Evolutionary conservation across 2,888 invertebrate genomes (phyloP).

Genomic region (Eupsilia transversa): DNA sequence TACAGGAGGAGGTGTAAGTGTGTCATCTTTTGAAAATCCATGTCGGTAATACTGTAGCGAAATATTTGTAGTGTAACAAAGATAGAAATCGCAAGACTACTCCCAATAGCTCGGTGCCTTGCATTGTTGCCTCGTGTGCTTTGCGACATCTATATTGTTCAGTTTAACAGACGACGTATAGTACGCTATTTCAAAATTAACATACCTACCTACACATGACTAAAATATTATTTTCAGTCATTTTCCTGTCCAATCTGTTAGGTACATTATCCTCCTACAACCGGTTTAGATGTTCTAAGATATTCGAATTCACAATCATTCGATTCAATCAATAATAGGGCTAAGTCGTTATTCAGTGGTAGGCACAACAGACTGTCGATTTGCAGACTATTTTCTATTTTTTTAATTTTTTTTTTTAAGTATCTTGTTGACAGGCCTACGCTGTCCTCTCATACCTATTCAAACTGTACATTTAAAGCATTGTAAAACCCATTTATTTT

Average conservation of each 20-base stretch:
- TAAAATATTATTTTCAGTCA: not conserved
- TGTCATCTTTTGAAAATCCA: constrained; percentile 32
- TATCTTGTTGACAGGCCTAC: too few species aligned
- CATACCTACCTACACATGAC: not conserved
- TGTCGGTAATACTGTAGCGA: constrained; percentile 15
- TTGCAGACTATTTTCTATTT: too few species aligned
- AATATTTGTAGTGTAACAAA: constrained; percentile 36
- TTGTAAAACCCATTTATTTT: too few species aligned
- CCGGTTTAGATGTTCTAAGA: constrained; percentile 9
- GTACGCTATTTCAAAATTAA: not conserved
- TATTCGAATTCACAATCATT: constrained; percentile 2
- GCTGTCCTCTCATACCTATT: too few species aligned
- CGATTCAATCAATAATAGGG: too few species aligned
- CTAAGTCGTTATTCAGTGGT: not conserved
- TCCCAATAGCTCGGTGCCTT: not conserved
- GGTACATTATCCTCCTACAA: constrained; percentile 7
- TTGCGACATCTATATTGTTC: constrained; percentile 13
- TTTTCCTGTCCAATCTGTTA: constrained; percentile 9
- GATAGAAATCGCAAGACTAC: constrained; percentile 4
- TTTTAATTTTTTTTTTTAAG: too few species aligned
- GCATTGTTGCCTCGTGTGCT: not conserved
- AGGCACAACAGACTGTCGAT: too few species aligned
- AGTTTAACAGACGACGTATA: not conserved
- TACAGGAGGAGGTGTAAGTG: constrained; percentile 7
- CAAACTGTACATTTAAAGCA: too few species aligned